Base-by-base conservation (phyloP, 2,113 vertebrate species). In the Eublepharis macularius region DNA sequence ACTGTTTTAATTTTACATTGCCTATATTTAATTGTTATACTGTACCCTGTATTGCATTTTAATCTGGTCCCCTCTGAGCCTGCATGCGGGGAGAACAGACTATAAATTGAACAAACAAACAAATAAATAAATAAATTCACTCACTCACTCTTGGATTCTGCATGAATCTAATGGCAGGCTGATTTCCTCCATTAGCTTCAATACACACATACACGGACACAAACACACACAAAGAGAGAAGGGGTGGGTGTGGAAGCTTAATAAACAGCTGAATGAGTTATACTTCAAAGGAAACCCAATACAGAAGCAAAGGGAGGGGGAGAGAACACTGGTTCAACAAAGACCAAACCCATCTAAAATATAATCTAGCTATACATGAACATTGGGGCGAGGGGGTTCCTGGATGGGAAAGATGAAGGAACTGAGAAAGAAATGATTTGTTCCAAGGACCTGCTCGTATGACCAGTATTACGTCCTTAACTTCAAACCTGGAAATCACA, bases 121-220 rank as follows among this genome's bases (percentile, higher is more conserved):
- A n/a, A n/a, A n/a, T n/a, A n/a, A n/a, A n/a, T n/a, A n/a, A n/a
- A n/a, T n/a, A n/a, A n/a, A n/a, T n/a, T n/a, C n/a, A 57, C 7
- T 92, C 65, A 41, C 88, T 93, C 90, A 90, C 88, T 82, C 90
- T 1, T 69, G 54, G 57, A 4, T 81, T 74, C 88, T 12, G 9
- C 89, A 85, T 17, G 78, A 84, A 75, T 47, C 88, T 89, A 83
- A 84, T 76, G 47, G 86, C 90, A 91, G 90, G 78, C 51, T 72
- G 89, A 86, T 86, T 73, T 78, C 91, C 85, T 86, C 86, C 86
- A 74, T 91, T 88, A 92, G 91, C 87, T 92, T n/a, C 39, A 75
- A 80, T 51, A 13, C 51, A 12, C 54, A 82, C 39, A 74, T 16
- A 41, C 65, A 54, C 19, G 36, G 29, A 47, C 19, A 14, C 65